These are phyloP conservation scores for Poecilia latipinna DNA, from an alignment of 2,113 vertebrate genomes.

Conservation along the genomic window DNA sequence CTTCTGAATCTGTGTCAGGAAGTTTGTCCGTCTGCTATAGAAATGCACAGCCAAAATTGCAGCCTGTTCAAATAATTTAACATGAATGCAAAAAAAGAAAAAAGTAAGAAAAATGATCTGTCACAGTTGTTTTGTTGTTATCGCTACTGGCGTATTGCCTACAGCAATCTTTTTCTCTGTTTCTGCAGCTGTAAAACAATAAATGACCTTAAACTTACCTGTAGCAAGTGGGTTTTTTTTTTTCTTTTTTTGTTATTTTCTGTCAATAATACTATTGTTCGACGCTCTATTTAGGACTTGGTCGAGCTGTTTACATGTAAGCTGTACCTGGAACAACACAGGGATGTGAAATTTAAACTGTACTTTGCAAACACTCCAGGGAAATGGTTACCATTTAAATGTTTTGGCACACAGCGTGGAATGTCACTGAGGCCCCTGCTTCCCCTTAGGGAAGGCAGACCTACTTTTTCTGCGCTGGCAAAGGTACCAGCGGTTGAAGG, in stretches of 20 bases:
- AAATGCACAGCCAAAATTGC: background rate
- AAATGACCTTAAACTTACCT: background rate
- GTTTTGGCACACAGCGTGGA: constrained; percentile 49
- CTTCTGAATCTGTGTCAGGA: background rate
- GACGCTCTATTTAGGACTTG: background rate
- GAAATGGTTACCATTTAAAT: constrained; percentile 60
- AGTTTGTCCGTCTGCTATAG: background rate
- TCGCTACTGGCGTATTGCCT: too few species aligned
- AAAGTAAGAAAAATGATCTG: background rate
- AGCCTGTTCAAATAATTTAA: background rate
- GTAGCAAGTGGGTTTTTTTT: constrained; percentile 1
- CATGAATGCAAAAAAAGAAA: constrained; percentile 22
- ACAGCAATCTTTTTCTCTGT: background rate
- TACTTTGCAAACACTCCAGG: constrained; percentile 38
- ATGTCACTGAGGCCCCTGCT: constrained; percentile 45
- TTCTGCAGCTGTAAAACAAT: background rate
- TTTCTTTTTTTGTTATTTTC: constrained; percentile 1
- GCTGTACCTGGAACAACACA: constrained; percentile 35
- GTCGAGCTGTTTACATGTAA: constrained; percentile 32
- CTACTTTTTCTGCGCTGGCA: constrained; percentile 56
- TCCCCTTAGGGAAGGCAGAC: constrained; percentile 54
- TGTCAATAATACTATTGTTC: background rate
- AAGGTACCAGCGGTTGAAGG: constrained; percentile 55
- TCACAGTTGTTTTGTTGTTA: constrained; percentile 9
- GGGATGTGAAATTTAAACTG: constrained; percentile 56